Percentiles rank a stretch among this genome's conserved stretches.
These are phyloP conservation scores for Dynastes tityus DNA, from an alignment of 2,888 invertebrate genomes.

Conservation along the genomic window DNA sequence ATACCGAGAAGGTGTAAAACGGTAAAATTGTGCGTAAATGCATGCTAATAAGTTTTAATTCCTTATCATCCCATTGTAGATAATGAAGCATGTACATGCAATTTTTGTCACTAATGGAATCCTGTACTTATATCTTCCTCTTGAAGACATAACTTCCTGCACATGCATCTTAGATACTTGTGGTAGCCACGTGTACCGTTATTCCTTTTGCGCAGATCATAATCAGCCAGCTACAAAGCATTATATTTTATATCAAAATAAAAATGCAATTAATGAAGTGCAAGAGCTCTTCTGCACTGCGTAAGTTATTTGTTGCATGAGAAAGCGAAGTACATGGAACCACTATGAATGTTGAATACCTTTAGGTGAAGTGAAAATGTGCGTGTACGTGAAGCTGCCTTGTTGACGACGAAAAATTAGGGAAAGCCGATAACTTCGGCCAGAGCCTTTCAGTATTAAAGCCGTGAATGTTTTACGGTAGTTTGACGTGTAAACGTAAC, in stretches of 20 bases:
- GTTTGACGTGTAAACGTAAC: slow-evolving; percentile 25
- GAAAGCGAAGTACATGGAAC: slow-evolving; percentile 2
- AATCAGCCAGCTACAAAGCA: slow-evolving; percentile 26
- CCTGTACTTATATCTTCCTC: too few species aligned
- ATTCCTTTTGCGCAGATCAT: slow-evolving; percentile 22
- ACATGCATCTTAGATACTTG: not conserved
- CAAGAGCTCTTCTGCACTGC: slow-evolving; percentile 8
- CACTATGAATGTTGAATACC: not conserved
- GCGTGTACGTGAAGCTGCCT: slow-evolving; percentile 1
- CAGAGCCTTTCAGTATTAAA: slow-evolving; percentile 19
- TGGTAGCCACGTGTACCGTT: slow-evolving; percentile 24
- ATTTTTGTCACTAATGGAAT: not conserved
- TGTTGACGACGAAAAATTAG: slow-evolving; percentile 18
- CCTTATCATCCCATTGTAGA: too few species aligned
- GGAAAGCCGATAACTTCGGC: slow-evolving; percentile 5
- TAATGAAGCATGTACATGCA: not conserved
- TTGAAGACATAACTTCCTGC: too few species aligned
- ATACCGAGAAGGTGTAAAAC: too few species aligned
- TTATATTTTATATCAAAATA: not conserved
- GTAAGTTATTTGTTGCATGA: slow-evolving; percentile 26
- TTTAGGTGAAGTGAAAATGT: not conserved
- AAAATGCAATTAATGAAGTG: slow-evolving; percentile 30
- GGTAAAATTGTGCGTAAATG: too few species aligned
- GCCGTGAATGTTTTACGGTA: slow-evolving; percentile 26
- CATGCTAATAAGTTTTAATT: too few species aligned